These are phyloP conservation scores for Paragorgia papillata DNA, from an alignment of 92 coral and sea anemone species.

Conservation along the genomic window DNA sequence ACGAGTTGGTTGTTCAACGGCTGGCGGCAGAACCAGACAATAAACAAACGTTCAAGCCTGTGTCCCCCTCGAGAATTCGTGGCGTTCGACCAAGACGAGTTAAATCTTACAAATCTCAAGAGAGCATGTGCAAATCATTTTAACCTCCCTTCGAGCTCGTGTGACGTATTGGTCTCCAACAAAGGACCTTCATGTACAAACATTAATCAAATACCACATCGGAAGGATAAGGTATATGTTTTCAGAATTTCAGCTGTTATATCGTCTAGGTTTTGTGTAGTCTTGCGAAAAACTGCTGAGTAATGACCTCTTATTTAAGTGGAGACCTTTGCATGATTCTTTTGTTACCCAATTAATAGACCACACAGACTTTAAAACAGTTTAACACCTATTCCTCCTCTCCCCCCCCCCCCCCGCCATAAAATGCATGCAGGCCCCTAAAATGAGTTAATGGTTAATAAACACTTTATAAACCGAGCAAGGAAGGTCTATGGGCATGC, in stretches of 20 bases:
- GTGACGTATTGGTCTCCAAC: constrained; percentile 63
- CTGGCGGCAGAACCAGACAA: constrained; percentile 67
- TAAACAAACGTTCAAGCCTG: constrained; percentile 62
- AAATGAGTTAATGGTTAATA: too few relatives aligned
- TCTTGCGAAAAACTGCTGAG: neutral
- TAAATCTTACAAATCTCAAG: constrained; percentile 58
- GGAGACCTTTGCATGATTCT: too few relatives aligned
- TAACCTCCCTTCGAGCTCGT: constrained; percentile 53
- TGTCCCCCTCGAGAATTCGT: constrained; percentile 72
- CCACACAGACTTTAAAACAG: too few relatives aligned
- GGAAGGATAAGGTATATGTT: constrained; percentile 60
- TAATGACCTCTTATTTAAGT: too few relatives aligned
- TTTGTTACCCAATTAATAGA: too few relatives aligned
- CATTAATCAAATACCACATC: too few relatives aligned
- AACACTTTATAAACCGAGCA: too few relatives aligned
- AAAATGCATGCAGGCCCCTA: too few relatives aligned
- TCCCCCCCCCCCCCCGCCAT: too few relatives aligned
- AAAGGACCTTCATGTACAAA: constrained; percentile 76
- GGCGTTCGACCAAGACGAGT: constrained; percentile 53
- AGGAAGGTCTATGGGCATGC: too few relatives aligned
- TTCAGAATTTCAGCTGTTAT: too few relatives aligned
- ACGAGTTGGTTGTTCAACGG: constrained; percentile 64
- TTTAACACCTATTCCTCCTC: too few relatives aligned
- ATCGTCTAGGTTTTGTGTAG: neutral
- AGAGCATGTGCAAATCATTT: constrained; percentile 64